Evolutionary conservation across 2,797 vertebrate species (phyloP).

Genomic region (Notoglanidium macrostoma): DNA sequence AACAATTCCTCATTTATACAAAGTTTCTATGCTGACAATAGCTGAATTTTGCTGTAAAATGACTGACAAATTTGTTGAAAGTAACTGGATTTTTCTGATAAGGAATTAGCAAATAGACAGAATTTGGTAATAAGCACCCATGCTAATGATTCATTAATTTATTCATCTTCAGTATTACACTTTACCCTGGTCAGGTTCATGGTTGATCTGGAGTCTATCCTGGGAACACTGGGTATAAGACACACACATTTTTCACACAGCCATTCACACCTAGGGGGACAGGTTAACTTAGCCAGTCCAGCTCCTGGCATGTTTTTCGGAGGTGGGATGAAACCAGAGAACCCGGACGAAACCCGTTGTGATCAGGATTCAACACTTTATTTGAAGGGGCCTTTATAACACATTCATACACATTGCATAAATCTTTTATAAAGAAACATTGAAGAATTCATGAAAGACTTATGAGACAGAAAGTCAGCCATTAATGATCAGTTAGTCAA

Average conservation of each 20-base stretch:
- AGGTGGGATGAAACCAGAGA: neutral
- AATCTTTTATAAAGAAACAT: too few species aligned
- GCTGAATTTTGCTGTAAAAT: neutral
- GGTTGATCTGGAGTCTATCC: neutral
- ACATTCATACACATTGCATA: neutral
- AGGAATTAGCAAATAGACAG: neutral
- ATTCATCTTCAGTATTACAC: neutral
- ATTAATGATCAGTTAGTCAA: neutral
- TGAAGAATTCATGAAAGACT: neutral
- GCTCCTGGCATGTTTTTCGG: neutral
- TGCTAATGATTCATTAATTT: neutral
- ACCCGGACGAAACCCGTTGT: neutral
- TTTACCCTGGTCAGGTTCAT: neutral
- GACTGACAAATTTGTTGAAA: neutral
- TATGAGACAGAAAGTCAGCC: neutral
- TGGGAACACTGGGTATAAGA: neutral
- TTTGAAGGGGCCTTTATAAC: neutral
- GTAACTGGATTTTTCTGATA: neutral
- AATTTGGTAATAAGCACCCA: neutral
- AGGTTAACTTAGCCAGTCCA: neutral
- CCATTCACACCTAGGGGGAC: neutral
- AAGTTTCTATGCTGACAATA: neutral
- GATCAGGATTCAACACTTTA: neutral
- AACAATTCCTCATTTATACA: neutral
- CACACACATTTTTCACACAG: neutral